Conservation (phyloP, 1,140 invertebrate species). For the Aphelinus atriplicis region DNA sequence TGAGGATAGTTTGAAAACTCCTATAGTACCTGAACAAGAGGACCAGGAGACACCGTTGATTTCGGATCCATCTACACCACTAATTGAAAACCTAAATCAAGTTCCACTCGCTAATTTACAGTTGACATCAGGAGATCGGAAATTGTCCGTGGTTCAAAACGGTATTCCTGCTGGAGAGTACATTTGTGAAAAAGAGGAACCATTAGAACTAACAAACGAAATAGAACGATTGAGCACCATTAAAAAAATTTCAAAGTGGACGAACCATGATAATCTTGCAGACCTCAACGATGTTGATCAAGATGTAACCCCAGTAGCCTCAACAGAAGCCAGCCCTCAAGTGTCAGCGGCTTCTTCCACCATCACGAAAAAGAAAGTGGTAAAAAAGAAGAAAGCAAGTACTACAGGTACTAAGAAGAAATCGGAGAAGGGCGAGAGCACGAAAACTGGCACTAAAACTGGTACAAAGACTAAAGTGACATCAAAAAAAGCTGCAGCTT, state of each 20-base stretch:
- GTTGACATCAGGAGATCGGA: no score
- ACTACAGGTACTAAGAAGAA: constrained; percentile 47
- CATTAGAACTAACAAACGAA: constrained; percentile 46
- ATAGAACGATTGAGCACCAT: constrained; percentile 35
- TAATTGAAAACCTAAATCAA: neutral
- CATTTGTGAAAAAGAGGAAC: neutral
- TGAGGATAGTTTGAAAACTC: neutral
- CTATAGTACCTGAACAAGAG: neutral
- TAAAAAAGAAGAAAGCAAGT: constrained; percentile 52
- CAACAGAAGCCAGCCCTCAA: constrained; percentile 43
- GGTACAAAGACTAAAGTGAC: constrained; percentile 28
- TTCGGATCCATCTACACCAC: neutral
- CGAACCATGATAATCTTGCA: constrained; percentile 54
- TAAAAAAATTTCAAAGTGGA: constrained; percentile 58
- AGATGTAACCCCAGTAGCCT: constrained; percentile 44
- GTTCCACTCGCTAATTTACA: no score
- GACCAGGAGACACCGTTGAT: neutral
- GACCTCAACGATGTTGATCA: constrained; percentile 41
- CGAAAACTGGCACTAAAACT: constrained; percentile 42
- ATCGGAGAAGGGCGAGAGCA: constrained; percentile 30
- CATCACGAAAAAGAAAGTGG: constrained; percentile 51
- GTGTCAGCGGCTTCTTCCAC: constrained; percentile 44
- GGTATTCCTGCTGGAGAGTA: no score
- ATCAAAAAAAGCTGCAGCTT: constrained; percentile 37
- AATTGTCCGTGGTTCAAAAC: no score